phyloP scores from a whole-genome alignment of 2,888 invertebrate genomes.

The Siphonodentalium dalli region DNA sequence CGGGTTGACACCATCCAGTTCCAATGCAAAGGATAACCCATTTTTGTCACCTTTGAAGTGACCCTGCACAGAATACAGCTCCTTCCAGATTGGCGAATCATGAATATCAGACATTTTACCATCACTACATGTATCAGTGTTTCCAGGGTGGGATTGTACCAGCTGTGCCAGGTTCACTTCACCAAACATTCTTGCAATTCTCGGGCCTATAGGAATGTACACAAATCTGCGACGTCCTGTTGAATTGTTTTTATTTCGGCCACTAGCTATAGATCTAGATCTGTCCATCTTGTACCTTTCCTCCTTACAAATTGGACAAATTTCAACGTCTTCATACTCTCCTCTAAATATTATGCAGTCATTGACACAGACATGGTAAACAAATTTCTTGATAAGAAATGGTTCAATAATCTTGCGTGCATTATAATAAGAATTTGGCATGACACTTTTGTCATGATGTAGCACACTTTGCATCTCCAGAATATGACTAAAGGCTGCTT shows the following conservation, averaged over 20 bases:
- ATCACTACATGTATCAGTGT: neutral
- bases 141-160: constrained; percentile 2
- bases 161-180: constrained; percentile 4
- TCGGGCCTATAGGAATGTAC: constrained; percentile 3
- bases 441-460: neutral
- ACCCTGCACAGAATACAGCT: constrained; percentile 5
- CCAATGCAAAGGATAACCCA: constrained; percentile 11
- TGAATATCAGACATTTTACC: constrained; percentile 12
- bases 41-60: constrained; percentile 8
- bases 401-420: constrained; percentile 4
- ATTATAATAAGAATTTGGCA: constrained; percentile 9
- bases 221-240: neutral
- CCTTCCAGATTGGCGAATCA: constrained; percentile 11
- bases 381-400: constrained; percentile 3
- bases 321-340: neutral
- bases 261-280: too few species aligned
- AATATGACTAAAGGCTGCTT: constrained; percentile 1
- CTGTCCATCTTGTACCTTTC: neutral
- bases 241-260: too few species aligned
- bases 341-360: neutral
- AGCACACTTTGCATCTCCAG: neutral
- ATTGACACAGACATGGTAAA: constrained; percentile 7
- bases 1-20: constrained; percentile 12
- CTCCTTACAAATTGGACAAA: constrained; percentile 3
- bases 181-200: constrained; percentile 13